Evolutionary conservation across 1,140 invertebrate species (phyloP).

Genomic region (Asobara japonica): DNA sequence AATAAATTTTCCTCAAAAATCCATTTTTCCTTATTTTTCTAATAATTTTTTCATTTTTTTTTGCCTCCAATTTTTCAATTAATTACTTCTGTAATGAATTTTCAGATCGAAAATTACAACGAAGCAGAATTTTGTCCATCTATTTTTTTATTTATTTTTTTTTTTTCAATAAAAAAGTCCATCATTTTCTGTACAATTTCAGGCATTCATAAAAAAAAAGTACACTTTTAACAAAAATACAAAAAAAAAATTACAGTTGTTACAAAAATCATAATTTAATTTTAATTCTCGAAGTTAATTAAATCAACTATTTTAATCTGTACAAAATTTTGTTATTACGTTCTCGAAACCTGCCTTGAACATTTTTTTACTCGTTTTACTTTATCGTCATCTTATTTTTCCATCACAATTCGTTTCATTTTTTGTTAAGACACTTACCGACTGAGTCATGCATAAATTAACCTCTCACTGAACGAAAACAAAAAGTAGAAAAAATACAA

Average conservation of each 20-base stretch:
- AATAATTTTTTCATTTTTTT: not conserved
- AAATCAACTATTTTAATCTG: too few species aligned
- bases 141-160: not conserved
- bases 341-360: not conserved
- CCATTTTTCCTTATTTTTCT: not conserved
- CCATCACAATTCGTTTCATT: not conserved
- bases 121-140: slow-evolving; percentile 1
- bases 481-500: too few species aligned
- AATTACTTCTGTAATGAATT: slow-evolving; percentile 12
- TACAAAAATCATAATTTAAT: slow-evolving; percentile 6
- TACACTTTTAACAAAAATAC: not conserved
- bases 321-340: not conserved
- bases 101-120: not conserved
- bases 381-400: too few species aligned
- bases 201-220: not conserved
- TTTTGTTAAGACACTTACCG: too few species aligned
- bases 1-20: not conserved
- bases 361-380: too few species aligned
- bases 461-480: too few species aligned
- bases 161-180: not conserved
- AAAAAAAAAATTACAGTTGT: not conserved
- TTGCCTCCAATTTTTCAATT: too few species aligned
- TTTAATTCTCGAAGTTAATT: not conserved
- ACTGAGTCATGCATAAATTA: too few species aligned
- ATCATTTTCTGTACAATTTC: not conserved